Conservation (phyloP, 2,797 vertebrate genomes). For the Cephalopachus bancanus region DNA sequence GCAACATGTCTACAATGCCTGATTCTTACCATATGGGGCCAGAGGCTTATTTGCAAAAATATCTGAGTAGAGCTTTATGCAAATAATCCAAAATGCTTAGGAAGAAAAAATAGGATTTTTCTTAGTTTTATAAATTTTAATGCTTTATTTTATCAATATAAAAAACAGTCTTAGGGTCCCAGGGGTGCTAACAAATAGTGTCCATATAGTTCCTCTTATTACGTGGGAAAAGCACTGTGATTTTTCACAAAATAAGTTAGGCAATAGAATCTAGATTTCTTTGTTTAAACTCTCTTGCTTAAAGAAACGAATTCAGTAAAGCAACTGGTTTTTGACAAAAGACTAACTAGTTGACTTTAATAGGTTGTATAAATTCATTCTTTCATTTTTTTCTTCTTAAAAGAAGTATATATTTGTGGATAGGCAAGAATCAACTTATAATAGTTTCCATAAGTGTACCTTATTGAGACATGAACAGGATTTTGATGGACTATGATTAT, state of each 20-base stretch:
- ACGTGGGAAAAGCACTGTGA: neutral
- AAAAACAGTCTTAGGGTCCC: neutral
- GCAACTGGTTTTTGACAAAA: neutral
- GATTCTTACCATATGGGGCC: neutral
- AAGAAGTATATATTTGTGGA: neutral
- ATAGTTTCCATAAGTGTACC: neutral
- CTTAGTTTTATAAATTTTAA: slow-evolving; percentile 28
- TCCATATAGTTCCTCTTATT: neutral
- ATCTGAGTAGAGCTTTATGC: neutral
- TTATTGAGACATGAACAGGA: neutral
- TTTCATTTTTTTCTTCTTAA: slow-evolving; percentile 25
- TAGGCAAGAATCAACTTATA: slow-evolving; percentile 12
- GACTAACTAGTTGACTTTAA: neutral
- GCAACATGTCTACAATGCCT: neutral
- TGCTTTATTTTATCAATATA: neutral
- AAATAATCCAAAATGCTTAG: slow-evolving; percentile 53
- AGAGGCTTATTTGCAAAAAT: slow-evolving; percentile 35
- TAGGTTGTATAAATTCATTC: neutral
- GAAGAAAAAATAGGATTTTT: neutral
- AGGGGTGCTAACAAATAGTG: neutral
- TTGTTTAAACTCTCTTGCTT: slow-evolving; percentile 35
- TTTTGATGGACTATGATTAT: neutral
- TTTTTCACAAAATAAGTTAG: slow-evolving; percentile 48
- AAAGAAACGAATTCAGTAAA: neutral
- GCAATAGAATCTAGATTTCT: neutral